Percentiles rank a stretch among this genome's conserved stretches.
These are phyloP conservation scores for Dryobotodes eremita DNA, from an alignment of 2,888 invertebrate species.

Conservation along the genomic window DNA sequence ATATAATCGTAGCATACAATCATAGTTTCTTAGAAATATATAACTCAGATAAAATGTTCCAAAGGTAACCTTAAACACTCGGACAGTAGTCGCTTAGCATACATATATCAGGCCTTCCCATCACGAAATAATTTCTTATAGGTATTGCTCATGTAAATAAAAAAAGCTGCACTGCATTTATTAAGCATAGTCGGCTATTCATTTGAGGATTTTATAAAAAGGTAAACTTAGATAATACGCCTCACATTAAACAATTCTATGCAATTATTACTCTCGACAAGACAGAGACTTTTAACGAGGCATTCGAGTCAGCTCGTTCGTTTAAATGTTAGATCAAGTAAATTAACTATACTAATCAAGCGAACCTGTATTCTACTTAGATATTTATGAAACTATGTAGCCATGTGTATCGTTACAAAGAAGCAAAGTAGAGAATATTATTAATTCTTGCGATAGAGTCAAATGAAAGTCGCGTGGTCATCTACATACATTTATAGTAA, in stretches of 20 bases:
- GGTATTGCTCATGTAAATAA: conserved; percentile 44
- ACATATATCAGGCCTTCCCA: conserved; percentile 3
- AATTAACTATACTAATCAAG: conserved; percentile 37
- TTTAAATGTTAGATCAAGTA: conserved; percentile 40
- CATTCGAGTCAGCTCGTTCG: conserved; percentile 9
- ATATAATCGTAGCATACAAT: conserved; percentile 26
- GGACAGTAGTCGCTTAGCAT: conserved; percentile 24
- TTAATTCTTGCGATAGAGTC: conserved; percentile 34
- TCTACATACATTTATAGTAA: conserved; percentile 3
- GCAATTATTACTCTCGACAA: conserved; percentile 18
- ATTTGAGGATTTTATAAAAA: conserved; percentile 23
- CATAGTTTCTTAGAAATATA: conserved; percentile 33
- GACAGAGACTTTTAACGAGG: conserved; percentile 23
- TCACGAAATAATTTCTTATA: conserved; percentile 20
- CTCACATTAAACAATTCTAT: conserved; percentile 12
- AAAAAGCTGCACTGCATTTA: conserved; percentile 28
- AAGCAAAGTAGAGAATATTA: conserved; percentile 41
- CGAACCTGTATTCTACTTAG: conserved; percentile 46
- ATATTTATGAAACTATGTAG: conserved; percentile 43
- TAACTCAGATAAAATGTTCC: conserved; percentile 12
- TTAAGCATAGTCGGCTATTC: conserved; percentile 18
- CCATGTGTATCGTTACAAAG: conserved; percentile 43
- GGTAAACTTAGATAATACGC: not conserved
- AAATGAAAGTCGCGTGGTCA: conserved; percentile 12
- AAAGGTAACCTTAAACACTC: conserved; percentile 13